A percentile compares a stretch with the other conserved stretches of the same genome.
phyloP scores from a whole-genome alignment of 2,888 invertebrate species.

The Hipparchia semele region DNA sequence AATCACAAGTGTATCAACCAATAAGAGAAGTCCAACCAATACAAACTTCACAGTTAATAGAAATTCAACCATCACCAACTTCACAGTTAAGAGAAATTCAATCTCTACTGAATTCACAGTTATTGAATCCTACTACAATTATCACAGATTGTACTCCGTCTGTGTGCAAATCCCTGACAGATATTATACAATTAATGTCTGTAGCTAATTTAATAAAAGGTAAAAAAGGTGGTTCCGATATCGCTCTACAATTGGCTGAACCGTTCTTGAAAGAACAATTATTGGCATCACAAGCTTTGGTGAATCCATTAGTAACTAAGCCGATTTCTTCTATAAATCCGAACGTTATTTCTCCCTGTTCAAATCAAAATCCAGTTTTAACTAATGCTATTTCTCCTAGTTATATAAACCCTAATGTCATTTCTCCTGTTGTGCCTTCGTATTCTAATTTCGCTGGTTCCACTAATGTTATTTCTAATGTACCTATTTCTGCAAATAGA shows the following conservation, averaged over 20 bases:
- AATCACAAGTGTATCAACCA: slow-evolving; percentile 25
- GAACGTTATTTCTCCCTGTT: slow-evolving; percentile 33
- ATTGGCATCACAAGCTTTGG: slow-evolving; percentile 48
- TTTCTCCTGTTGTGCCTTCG: slow-evolving; percentile 26
- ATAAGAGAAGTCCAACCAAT: slow-evolving; percentile 17
- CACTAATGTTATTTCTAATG: slow-evolving; percentile 12
- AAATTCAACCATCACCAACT: slow-evolving; percentile 24
- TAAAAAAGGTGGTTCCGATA: slow-evolving; percentile 50
- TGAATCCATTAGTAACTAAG: slow-evolving; percentile 47
- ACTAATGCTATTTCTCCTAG: slow-evolving; percentile 39
- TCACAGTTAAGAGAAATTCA: slow-evolving; percentile 14
- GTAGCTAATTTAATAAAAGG: slow-evolving; percentile 63
- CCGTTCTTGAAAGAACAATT: slow-evolving; percentile 57
- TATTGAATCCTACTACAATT: slow-evolving; percentile 50
- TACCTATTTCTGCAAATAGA: background rate
- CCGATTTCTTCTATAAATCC: slow-evolving; percentile 25
- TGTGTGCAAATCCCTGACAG: slow-evolving; percentile 64
- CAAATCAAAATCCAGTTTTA: too few species aligned
- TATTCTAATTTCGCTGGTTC: background rate
- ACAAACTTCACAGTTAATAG: slow-evolving; percentile 10
- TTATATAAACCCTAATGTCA: slow-evolving; percentile 38
- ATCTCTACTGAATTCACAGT: background rate
- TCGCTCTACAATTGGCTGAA: slow-evolving; percentile 52
- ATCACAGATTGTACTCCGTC: slow-evolving; percentile 67
- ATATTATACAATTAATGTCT: slow-evolving; percentile 68